Evolutionary conservation across 2,113 vertebrate species (phyloP).

Genomic region (Malurus melanocephalus): DNA sequence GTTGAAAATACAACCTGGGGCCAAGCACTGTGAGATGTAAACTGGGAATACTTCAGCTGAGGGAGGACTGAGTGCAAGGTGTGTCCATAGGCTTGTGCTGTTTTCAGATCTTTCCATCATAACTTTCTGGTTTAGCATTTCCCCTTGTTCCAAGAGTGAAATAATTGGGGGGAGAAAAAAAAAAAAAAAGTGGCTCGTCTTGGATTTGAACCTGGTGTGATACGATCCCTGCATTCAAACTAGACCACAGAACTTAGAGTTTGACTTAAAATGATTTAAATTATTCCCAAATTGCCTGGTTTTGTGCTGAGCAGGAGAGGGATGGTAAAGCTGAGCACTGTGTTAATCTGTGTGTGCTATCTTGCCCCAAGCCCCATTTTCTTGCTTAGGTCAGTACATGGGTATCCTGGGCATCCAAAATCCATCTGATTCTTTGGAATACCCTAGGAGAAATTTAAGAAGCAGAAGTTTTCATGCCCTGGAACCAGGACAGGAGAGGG

Average conservation of each 20-base stretch:
- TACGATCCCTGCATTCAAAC: background rate
- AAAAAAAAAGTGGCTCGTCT: background rate
- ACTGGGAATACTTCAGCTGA: background rate
- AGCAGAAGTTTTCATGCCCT: background rate
- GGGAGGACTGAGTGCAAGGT: background rate
- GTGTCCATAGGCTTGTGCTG: background rate
- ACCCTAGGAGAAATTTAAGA: background rate
- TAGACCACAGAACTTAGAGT: background rate
- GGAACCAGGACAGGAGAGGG: background rate
- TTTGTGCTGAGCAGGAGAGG: background rate
- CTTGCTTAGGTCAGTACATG: background rate
- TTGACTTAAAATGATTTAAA: background rate
- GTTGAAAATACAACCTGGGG: background rate
- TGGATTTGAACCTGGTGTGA: background rate
- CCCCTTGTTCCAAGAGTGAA: background rate
- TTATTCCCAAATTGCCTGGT: background rate
- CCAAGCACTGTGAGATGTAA: background rate
- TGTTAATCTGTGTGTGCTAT: accelerated
- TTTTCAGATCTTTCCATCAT: background rate
- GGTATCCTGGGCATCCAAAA: background rate
- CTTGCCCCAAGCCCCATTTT: background rate
- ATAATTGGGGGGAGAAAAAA: background rate
- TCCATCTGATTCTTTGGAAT: background rate
- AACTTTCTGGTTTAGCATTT: background rate
- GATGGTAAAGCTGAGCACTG: background rate